A percentile compares a stretch with the other conserved stretches of the same genome.
These are phyloP conservation scores for Epirrita christyi DNA, from an alignment of 2,888 invertebrate species.

Conservation along the genomic window DNA sequence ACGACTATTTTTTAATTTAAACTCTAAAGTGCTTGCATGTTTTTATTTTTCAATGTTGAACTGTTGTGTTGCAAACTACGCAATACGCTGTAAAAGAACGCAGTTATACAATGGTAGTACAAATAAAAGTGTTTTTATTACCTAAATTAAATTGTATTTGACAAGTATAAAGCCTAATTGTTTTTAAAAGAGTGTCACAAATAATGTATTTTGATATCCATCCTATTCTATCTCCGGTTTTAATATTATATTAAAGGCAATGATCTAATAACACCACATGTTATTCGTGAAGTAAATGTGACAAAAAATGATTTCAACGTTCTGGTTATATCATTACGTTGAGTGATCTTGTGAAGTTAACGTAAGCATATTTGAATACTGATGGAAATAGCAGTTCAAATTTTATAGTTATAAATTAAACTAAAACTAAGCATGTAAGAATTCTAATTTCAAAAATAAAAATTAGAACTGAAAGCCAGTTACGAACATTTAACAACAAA, in stretches of 20 bases:
- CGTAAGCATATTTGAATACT: constrained; percentile 12
- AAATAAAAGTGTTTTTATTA: background rate
- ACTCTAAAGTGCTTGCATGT: constrained; percentile 10
- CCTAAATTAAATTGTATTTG: background rate
- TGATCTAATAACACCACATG: constrained; percentile 66
- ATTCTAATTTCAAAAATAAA: constrained; percentile 4
- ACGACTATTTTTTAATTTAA: constrained; percentile 37
- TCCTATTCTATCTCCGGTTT: constrained; percentile 62
- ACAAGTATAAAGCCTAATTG: constrained; percentile 26
- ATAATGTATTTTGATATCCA: constrained; percentile 45
- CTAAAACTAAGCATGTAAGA: background rate
- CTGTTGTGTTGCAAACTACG: constrained; percentile 14
- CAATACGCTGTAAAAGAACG: no score
- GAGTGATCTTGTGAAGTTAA: constrained; percentile 22
- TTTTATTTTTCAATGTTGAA: constrained; percentile 3
- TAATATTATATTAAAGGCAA: constrained; percentile 58
- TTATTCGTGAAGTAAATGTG: constrained; percentile 40
- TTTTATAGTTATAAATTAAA: constrained; percentile 1
- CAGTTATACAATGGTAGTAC: background rate
- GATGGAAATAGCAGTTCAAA: constrained; percentile 15
- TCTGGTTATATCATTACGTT: constrained; percentile 49
- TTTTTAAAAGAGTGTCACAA: constrained; percentile 40
- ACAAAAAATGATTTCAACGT: constrained; percentile 47
- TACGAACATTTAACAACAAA: constrained; percentile 1
- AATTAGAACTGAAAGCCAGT: background rate